Evolutionary conservation across 2,113 vertebrate genomes (phyloP), one percentile per base, ranked within the genome.

Genomic region (Oxyura jamaicensis): DNA sequence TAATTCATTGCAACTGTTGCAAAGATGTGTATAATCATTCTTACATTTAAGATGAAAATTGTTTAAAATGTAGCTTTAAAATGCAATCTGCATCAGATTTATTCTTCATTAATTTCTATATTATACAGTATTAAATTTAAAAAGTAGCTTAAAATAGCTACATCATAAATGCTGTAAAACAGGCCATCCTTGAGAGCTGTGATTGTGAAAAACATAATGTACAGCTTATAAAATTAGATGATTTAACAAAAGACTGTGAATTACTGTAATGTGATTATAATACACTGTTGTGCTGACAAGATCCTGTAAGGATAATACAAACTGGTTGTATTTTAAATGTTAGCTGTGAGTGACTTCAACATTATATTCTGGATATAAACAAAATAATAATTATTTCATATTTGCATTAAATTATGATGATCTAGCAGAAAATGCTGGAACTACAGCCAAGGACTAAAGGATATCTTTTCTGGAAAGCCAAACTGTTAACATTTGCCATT

Each of bases 401-500:
- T 76, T 55, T 74, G 3, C 65, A 63, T 65, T 66, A 77, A 71
- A 39, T 48, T 35, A 17, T 59, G 18, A 44, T 10, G 10, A 69
- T 52, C 11, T 82, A 39, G 67, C 41, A 82, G 20, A 28, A 89
- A 66, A 73, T 82, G 5, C 55, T 87, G 35, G 21, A 89, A 22
- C 42, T 46, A 12, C n/a, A 48, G 22, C 35, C 16, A 53, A 74
- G 75, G 42, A 74, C 14, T 50, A 53, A 65, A 69, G 8, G 21
- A 33, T 46, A 13, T 11, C 23, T 86, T 83, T 67, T 56, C 58
- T 91, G 42, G 36, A 63, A 81, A 94, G 23, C 9, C 23, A 55
- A 36, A 26, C 3, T 1, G 74, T 77, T 89, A 97, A 93, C 74
- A 88, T 91, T 86, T 96, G 71, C 83, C 91, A 53, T 68, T 91